phyloP scores from a whole-genome alignment of 2,113 vertebrate genomes.

The Xiphophorus couchianus region DNA sequence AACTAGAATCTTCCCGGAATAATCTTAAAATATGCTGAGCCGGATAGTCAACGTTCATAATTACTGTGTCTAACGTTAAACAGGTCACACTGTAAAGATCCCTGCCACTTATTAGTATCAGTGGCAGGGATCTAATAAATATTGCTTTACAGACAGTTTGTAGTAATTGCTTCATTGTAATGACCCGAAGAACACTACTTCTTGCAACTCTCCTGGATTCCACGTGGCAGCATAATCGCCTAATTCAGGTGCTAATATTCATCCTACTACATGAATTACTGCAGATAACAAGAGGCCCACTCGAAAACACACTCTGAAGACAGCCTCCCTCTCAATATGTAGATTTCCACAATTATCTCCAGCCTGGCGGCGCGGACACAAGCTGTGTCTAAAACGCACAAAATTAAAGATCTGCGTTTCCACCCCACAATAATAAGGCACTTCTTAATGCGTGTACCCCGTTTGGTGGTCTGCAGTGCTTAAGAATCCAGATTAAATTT shows the following conservation, averaged over 20 bases:
- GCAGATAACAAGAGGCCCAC: slow-evolving; percentile 69
- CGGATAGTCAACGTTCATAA: slow-evolving; percentile 7
- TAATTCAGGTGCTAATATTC: slow-evolving; percentile 75
- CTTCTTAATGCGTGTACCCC: slow-evolving; percentile 78
- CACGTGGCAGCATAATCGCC: slow-evolving; percentile 72
- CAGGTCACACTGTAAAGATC: slow-evolving; percentile 25
- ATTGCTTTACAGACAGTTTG: slow-evolving; percentile 34
- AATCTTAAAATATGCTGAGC: not conserved
- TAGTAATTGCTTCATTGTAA: slow-evolving; percentile 69
- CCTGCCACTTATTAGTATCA: slow-evolving; percentile 11
- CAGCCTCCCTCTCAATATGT: slow-evolving; percentile 74
- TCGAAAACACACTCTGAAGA: slow-evolving; percentile 56
- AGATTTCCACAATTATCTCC: slow-evolving; percentile 81
- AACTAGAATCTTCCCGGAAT: not conserved
- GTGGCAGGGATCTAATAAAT: slow-evolving; percentile 16
- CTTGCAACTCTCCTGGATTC: slow-evolving; percentile 69
- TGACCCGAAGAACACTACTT: slow-evolving; percentile 62
- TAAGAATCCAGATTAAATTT: slow-evolving; percentile 76
- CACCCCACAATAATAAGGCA: slow-evolving; percentile 69
- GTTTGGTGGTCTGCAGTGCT: slow-evolving; percentile 64
- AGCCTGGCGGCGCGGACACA: slow-evolving; percentile 62
- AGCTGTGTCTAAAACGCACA: slow-evolving; percentile 81
- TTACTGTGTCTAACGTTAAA: slow-evolving; percentile 32
- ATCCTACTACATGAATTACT: slow-evolving; percentile 71
- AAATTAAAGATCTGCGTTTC: slow-evolving; percentile 81